Evolutionary conservation across 1,140 invertebrate species (phyloP), one percentile per base, ranked within the genome.

Genomic region (Venturia canescens): DNA sequence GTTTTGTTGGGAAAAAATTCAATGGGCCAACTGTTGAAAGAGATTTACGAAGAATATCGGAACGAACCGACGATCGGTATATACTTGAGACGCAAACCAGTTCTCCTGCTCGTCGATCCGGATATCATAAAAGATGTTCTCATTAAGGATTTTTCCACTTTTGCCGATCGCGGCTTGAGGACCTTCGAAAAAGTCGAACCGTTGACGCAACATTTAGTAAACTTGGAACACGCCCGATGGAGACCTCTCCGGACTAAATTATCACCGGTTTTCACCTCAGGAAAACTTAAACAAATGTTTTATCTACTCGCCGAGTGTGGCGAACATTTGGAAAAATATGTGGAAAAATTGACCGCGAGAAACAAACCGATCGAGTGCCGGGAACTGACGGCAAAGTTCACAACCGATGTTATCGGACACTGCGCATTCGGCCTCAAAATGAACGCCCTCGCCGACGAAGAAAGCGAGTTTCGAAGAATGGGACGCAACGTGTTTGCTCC

Each of bases 381-480:
- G 86, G 90, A 92, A 79, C 50, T 93, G 0, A 84, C 92, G 67
- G 89, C 89, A 0, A 90, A 91, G 53, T 94, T 92, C 76, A 90
- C 92, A 0, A 93, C 92, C 11, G 93, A 94, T 83, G 90, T 93
- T 6, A 94, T 94, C 76, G 93, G 91, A 0, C 90, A 89, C 0
- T 93, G 91, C 74, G 93, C 92, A 21, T 94, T 94, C 87, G 94
- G 94, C 2, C 87, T 94, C 4, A 89, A 94, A 71, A 90, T 90
- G 78, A 92, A 93, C 79, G 86, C 91, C n/a, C 82, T 94, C 13
- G 85, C 88, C 63, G 87, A 94, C 80, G 90, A 92, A 38, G 85
- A 94, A 50, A 90, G 91, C 6, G 86, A 90, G 71, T 93, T 94
- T 82, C 84, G 88, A 67, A 88, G 87, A 85, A 88, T 92, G 81